Evolutionary conservation across 2,113 vertebrate genomes (phyloP), one percentile per base, ranked within the genome.

Genomic region (Pseudopodoces humilis): DNA sequence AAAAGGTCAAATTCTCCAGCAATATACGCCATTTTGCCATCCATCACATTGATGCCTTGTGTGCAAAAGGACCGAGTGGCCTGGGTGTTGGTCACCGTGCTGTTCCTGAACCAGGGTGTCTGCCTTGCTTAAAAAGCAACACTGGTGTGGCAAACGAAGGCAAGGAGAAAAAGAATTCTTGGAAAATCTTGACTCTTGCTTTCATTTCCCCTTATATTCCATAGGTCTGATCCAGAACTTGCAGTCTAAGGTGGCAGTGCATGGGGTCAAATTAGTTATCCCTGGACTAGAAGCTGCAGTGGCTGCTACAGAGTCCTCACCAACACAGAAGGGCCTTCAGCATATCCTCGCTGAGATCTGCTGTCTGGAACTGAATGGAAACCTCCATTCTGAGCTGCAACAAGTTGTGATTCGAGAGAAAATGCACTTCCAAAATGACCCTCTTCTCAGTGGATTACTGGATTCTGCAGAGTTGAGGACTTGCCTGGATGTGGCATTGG

Each of bases 281-380:
- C 98, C 98, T 0, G 99, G 98, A 10, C 89, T 99, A 23, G 97
- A 98, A 24, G 44, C 50, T 41, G 49, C 30, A 47, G 78, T 33
- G 33, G 8, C 55, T 53, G 70, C 84, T 49, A 37, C 63, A 3
- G 95, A 84, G 25, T 35, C 43, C 3, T 83, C 88, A 0, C 72
- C 97, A 17, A 23, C 92, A 0, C 97, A 98, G 91, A 97, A 97
- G 0, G 96, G 98, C 17, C 98, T 99, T 64, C 91, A 98, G 15
- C 97, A 97, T n/a, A 97, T 99, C 68, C 98, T 99, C 23, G 60
- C 96, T 1, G 97, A 98, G 30, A 98, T 99, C 47, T 99, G 99
- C 43, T 90, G 14, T 23, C 96, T 99, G 67, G 99, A 99, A 92
- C 96, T 99, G 46, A 99, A 99, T 1, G 99, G 99, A 28, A 99